Evolutionary conservation across 1,140 invertebrate genomes (phyloP).

Genomic region (Drosophila repletoides): DNA sequence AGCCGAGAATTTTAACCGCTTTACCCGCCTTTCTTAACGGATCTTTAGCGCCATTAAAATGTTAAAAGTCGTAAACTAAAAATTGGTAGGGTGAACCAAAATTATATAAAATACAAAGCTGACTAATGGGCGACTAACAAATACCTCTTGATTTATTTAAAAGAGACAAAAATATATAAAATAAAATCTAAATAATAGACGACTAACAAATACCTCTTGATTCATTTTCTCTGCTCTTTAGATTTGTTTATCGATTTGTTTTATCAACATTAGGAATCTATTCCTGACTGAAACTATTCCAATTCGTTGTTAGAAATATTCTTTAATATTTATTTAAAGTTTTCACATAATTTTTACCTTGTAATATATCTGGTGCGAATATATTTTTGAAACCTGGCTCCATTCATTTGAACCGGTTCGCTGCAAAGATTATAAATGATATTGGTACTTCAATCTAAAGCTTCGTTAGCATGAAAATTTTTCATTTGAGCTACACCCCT

Average conservation of each 20-base stretch:
- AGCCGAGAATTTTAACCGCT: conserved; percentile 40
- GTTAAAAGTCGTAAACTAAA: conserved; percentile 74
- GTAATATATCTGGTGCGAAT: too few species aligned
- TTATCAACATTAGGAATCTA: too few species aligned
- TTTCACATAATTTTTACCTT: too few species aligned
- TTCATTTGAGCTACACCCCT: not conserved
- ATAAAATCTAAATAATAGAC: not conserved
- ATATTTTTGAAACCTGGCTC: not conserved
- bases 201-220: not conserved
- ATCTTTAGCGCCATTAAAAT: conserved; percentile 67
- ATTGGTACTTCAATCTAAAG: too few species aligned
- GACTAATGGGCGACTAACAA: not conserved
- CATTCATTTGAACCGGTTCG: too few species aligned
- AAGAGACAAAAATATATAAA: conserved; percentile 8
- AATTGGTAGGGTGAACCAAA: conserved; percentile 54
- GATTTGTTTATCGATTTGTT: too few species aligned
- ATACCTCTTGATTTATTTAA: not conserved
- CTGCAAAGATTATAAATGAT: too few species aligned
- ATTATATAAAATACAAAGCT: not conserved
- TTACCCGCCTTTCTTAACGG: conserved; percentile 46
- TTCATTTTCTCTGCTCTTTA: too few species aligned
- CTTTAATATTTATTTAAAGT: too few species aligned
- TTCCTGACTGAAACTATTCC: too few species aligned
- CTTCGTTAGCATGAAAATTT: too few species aligned
- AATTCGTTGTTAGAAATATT: too few species aligned